Evolutionary conservation across 2,797 vertebrate species (phyloP).

Genomic region (Limnodromus scolopaceus): DNA sequence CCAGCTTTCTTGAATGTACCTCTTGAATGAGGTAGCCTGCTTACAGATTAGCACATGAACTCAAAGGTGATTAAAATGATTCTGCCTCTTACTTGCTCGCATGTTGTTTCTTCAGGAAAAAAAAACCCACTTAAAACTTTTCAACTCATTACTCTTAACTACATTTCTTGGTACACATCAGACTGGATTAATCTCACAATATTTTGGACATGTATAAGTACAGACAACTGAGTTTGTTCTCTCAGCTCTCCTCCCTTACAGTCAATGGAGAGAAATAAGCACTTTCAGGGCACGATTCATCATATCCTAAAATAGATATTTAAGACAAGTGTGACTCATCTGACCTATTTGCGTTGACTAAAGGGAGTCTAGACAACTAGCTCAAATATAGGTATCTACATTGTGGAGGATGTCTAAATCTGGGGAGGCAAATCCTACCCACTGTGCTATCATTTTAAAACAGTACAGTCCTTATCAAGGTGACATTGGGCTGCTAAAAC

Average conservation of each 20-base stretch:
- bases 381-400: neutral
- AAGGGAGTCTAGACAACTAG: slow-evolving; percentile 14
- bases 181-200: neutral
- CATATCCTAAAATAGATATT: slow-evolving; percentile 11
- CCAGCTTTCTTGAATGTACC: too few relatives aligned
- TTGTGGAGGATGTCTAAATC: neutral
- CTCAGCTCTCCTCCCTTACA: neutral
- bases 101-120: neutral
- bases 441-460: neutral
- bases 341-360: slow-evolving; percentile 31
- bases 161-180: neutral
- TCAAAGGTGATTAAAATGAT: neutral
- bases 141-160: neutral
- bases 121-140: neutral
- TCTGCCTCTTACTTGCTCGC: neutral
- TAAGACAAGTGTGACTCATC: slow-evolving; percentile 43
- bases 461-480: neutral
- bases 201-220: neutral
- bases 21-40: neutral
- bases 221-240: neutral
- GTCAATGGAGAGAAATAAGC: neutral
- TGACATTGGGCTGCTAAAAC: neutral
- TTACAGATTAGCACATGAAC: neutral
- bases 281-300: slow-evolving; percentile 11
- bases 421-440: neutral